Percentiles rank a stretch among this genome's conserved stretches.
phyloP scores from a whole-genome alignment of 2,113 vertebrate species.

The Scartelaos histophorus region DNA sequence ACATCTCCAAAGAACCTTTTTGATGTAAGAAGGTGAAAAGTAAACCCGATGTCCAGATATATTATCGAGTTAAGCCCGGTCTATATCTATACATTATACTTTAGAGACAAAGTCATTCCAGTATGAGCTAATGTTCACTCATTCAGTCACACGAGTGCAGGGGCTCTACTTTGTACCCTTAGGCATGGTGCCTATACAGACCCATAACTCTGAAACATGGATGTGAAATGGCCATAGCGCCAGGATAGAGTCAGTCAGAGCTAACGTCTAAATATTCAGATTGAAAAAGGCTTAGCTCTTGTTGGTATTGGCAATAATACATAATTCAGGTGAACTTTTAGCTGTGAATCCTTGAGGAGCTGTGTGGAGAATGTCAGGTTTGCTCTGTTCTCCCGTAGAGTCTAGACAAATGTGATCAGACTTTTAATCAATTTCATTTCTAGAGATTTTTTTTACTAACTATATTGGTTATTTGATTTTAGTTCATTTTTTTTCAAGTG shows the following conservation, averaged over 20 bases:
- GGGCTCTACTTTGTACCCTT: background rate
- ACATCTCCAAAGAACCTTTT: no score
- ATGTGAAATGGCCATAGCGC: background rate
- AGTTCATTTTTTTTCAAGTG: background rate
- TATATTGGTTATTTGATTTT: background rate
- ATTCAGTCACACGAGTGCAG: background rate
- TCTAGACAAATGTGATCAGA: slow-evolving; percentile 1
- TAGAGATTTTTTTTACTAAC: background rate
- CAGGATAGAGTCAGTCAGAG: background rate
- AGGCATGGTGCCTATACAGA: background rate
- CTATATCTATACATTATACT: no score
- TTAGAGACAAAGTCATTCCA: no score
- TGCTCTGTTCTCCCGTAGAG: background rate
- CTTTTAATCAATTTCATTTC: background rate
- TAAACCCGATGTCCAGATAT: no score
- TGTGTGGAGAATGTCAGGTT: slow-evolving; percentile 1
- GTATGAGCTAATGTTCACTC: no score
- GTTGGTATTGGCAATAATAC: background rate
- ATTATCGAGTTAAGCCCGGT: no score
- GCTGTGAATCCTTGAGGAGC: background rate
- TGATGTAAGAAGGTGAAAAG: no score
- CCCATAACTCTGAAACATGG: background rate
- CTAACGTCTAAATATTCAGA: background rate
- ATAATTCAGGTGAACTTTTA: slow-evolving; percentile 8
- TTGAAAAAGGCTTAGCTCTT: background rate